These are phyloP conservation scores for Temnopleurus reevesii DNA, from an alignment of 53 echinoderm and acorn worm genomes.

Conservation along the genomic window DNA sequence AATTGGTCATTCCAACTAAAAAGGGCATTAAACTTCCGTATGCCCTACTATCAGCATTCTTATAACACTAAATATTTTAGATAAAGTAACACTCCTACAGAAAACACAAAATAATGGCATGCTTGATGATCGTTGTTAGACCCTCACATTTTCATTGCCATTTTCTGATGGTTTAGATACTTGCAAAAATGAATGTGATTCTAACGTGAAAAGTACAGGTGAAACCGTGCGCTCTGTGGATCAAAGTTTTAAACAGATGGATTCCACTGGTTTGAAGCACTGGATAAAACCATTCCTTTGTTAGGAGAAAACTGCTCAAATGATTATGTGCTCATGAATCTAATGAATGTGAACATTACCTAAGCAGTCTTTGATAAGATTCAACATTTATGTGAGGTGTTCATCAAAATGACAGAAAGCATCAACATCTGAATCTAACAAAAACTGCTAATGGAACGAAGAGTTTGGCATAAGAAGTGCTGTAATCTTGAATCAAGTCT, in stretches of 20 bases:
- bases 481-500: too few relatives aligned
- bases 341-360: conserved; percentile 14
- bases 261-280: not conserved
- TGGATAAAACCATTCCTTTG: conserved; percentile 1
- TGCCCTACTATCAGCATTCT: too few relatives aligned
- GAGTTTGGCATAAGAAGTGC: too few relatives aligned
- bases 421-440: conserved; percentile 5
- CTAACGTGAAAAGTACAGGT: conserved; percentile 32
- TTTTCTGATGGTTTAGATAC: conserved; percentile 33
- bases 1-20: too few relatives aligned
- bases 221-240: conserved; percentile 32
- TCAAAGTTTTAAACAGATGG: not conserved
- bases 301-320: conserved; percentile 22
- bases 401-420: conserved; percentile 28
- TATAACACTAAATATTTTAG: too few relatives aligned
- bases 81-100: too few relatives aligned
- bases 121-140: not conserved
- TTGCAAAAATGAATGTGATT: conserved; percentile 40
- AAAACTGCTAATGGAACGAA: not conserved
- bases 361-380: not conserved
- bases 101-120: too few relatives aligned
- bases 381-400: conserved; percentile 22
- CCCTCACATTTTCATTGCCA: not conserved
- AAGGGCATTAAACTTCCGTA: too few relatives aligned
- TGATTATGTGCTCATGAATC: conserved; percentile 16